A percentile compares a stretch with the other conserved stretches of the same genome.
phyloP scores from a whole-genome alignment of 2,888 invertebrate species.

The Liposcelis brunnea region DNA sequence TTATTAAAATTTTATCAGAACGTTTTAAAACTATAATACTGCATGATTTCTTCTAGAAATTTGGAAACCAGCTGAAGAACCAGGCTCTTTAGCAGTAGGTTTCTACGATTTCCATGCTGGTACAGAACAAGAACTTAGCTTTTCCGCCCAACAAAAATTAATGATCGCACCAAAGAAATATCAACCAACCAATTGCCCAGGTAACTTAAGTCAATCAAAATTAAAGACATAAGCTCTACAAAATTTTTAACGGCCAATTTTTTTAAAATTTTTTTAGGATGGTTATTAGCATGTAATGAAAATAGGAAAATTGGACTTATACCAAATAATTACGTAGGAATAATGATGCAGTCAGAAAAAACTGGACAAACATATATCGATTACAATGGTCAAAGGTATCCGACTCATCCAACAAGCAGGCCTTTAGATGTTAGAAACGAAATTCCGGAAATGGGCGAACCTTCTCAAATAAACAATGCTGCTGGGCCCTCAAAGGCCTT shows the following conservation, averaged over 20 bases:
- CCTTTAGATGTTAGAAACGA: too few relatives aligned
- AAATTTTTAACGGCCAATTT: too few relatives aligned
- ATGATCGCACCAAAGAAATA: slow-evolving; percentile 67
- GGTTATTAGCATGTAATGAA: slow-evolving; percentile 44
- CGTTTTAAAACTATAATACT: background rate
- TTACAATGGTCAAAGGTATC: too few relatives aligned
- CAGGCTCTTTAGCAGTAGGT: slow-evolving; percentile 44
- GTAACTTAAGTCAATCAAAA: background rate
- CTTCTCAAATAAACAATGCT: too few relatives aligned
- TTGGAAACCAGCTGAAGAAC: slow-evolving; percentile 38
- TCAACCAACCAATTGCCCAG: slow-evolving; percentile 36
- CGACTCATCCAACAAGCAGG: too few relatives aligned
- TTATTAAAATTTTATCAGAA: too few relatives aligned
- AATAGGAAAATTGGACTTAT: slow-evolving; percentile 41
- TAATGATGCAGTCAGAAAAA: too few relatives aligned
- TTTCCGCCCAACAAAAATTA: slow-evolving; percentile 58
- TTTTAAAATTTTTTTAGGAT: slow-evolving; percentile 36
- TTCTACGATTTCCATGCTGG: slow-evolving; percentile 60
- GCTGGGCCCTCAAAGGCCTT: too few relatives aligned
- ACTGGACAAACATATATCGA: too few relatives aligned
- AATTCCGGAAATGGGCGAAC: too few relatives aligned
- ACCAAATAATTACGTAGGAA: slow-evolving; percentile 25
- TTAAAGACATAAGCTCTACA: background rate
- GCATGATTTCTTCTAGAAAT: slow-evolving; percentile 41
- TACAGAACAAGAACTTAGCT: slow-evolving; percentile 54